Evolutionary conservation across 2,888 invertebrate genomes (phyloP).

Genomic region (Callyntrura guangdongensis): DNA sequence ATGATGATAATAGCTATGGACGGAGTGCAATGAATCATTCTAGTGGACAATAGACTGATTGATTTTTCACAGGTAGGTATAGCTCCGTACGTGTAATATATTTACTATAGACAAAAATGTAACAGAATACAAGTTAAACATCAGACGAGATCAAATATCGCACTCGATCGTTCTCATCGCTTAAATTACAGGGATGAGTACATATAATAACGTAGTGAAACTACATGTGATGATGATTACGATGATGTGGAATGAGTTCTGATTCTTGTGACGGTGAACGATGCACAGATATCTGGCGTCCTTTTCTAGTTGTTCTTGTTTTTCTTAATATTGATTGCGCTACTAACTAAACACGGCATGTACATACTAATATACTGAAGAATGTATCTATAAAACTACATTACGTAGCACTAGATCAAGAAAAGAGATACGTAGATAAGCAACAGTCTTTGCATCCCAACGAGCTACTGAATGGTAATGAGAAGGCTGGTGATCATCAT

Average conservation of each 20-base stretch:
- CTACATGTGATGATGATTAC: slow-evolving; percentile 21
- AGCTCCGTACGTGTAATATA: neutral
- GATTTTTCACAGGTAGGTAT: neutral
- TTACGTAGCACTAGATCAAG: neutral
- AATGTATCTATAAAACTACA: neutral
- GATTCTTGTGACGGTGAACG: neutral
- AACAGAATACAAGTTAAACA: neutral
- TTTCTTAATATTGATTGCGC: slow-evolving; percentile 32
- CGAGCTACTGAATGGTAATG: neutral
- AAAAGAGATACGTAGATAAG: neutral
- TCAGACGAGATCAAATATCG: slow-evolving; percentile 32
- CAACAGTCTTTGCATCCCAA: neutral
- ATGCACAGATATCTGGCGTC: slow-evolving; percentile 30
- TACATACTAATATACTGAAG: neutral
- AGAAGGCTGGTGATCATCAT: slow-evolving; percentile 2
- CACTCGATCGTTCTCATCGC: slow-evolving; percentile 52
- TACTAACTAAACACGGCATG: neutral
- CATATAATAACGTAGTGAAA: neutral
- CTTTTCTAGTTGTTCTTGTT: slow-evolving; percentile 25
- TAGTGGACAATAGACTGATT: slow-evolving; percentile 24
- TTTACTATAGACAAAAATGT: neutral
- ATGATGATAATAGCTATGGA: slow-evolving; percentile 20
- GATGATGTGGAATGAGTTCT: neutral
- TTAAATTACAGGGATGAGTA: neutral
- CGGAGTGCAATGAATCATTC: slow-evolving; percentile 39